Evolutionary conservation across 2,888 invertebrate species (phyloP), one percentile per base, ranked within the genome.

Genomic region (Drosophila atripex): DNA sequence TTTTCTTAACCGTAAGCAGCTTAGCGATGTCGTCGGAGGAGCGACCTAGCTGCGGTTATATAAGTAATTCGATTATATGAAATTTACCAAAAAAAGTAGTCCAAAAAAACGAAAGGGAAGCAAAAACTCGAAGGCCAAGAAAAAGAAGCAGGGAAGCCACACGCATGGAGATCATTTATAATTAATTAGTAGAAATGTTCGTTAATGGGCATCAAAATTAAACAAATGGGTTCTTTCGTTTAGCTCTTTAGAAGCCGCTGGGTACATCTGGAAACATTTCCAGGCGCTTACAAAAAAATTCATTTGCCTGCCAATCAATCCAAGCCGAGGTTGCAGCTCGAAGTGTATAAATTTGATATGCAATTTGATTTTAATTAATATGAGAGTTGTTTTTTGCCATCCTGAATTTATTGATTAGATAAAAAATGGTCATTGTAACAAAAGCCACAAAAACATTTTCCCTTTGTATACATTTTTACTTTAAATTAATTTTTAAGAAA

Each of bases 11-110:
- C 75, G 75, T 83, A 83, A 83, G 83, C 83, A 59, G 80, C 86
- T 83, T 83, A 86, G 85, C 69, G 85, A 86, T 80, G 83, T 80
- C 70, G 73, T 60, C 71, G 61, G 58, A 66, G 50, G 35, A 58
- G 71, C 45, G 16, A 63, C 51, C 56, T 71, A 54, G 25, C 71
- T 73, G 80, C 43, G 87, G 86, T 78, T 75, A 74, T 73, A 69
- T 76, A 74, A 80, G 86, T 86, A 83, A 80, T 83, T 86, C 80
- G 86, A 83, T 86, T 86, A 86, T 73, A 73, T 63, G 63, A 73
- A 77, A 74, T 74, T 71, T 51, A 54, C 52, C 46, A 18, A 56
- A 55, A 61, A 66, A 59, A 51, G 25, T 64, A 47, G 39, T 43
- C 11, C 7, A 51, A 52, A 8, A 14, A 30, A 45, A 3, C 5